phyloP scores from a whole-genome alignment of 2,888 invertebrate species.

The Drosophila cognata region DNA sequence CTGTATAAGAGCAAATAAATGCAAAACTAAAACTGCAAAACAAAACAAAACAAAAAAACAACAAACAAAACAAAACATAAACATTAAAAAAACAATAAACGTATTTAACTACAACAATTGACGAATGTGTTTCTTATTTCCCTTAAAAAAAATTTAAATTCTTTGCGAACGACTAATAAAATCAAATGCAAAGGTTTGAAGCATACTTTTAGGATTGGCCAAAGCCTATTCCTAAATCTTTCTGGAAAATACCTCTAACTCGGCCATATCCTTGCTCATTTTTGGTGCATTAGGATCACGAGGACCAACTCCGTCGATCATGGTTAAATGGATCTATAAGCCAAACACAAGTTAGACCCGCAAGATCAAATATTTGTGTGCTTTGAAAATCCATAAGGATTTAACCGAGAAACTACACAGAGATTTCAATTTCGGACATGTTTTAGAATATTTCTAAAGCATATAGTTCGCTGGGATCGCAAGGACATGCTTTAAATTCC shows the following conservation, averaged over 20 bases:
- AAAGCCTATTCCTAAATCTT: background rate
- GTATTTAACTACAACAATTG: conserved; percentile 73
- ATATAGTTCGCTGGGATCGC: background rate
- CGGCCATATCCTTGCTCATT: background rate
- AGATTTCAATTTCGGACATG: background rate
- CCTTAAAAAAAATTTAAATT: background rate
- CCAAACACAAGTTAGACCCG: background rate
- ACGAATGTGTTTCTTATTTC: conserved; percentile 7
- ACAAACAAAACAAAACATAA: conserved; percentile 38
- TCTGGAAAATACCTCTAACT: background rate
- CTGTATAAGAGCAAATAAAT: conserved; percentile 72
- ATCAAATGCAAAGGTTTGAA: background rate
- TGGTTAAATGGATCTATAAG: background rate
- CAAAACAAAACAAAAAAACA: conserved; percentile 42
- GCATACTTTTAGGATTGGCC: background rate
- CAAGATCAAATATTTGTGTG: background rate
- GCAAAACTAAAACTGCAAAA: conserved; percentile 60
- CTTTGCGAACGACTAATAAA: background rate
- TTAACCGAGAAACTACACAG: background rate
- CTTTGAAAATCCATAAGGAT: background rate
- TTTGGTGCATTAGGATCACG: background rate
- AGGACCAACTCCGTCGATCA: background rate
- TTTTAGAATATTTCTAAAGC: background rate
- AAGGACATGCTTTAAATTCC: background rate
- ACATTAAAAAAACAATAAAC: conserved; percentile 66